Evolutionary conservation across 1,140 invertebrate genomes (phyloP).

Genomic region (Drosophila tropicalis): DNA sequence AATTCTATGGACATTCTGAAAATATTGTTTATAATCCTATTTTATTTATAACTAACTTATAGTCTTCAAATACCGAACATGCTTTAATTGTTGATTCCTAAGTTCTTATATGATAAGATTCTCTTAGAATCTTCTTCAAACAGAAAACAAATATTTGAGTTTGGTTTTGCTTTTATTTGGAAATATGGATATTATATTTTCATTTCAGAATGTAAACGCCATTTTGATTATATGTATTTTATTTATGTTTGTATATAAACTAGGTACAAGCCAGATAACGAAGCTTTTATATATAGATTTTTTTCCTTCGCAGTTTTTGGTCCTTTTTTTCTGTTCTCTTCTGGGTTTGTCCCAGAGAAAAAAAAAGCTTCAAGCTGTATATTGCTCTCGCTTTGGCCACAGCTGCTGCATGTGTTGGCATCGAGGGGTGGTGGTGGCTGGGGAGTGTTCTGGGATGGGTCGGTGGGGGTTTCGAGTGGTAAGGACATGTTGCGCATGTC

Average conservation of each 20-base stretch:
- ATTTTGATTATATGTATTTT: conserved; percentile 65
- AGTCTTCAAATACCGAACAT: no score
- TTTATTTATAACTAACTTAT: no score
- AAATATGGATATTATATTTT: conserved; percentile 23
- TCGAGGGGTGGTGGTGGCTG: not conserved
- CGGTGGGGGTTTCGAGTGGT: conserved; percentile 1
- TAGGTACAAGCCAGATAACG: conserved; percentile 64
- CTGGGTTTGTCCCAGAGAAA: conserved; percentile 34
- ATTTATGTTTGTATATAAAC: conserved; percentile 25
- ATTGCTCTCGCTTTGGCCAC: conserved; percentile 68
- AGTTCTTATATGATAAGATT: no score
- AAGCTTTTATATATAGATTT: conserved; percentile 52
- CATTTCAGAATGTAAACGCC: conserved; percentile 44
- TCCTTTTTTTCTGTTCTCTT: conserved; percentile 13
- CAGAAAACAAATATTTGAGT: not conserved
- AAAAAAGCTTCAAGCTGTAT: conserved; percentile 65
- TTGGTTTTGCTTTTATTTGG: not conserved
- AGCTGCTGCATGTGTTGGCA: conserved; percentile 35
- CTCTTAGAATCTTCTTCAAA: not conserved
- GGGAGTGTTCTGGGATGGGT: not conserved
- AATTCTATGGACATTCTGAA: no score
- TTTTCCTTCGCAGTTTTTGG: conserved; percentile 7
- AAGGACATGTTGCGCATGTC: conserved; percentile 74
- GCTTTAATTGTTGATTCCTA: no score
- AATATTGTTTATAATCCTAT: no score